Evolutionary conservation across 2,113 vertebrate species (phyloP).

Genomic region (Dryoscopus gambensis): DNA sequence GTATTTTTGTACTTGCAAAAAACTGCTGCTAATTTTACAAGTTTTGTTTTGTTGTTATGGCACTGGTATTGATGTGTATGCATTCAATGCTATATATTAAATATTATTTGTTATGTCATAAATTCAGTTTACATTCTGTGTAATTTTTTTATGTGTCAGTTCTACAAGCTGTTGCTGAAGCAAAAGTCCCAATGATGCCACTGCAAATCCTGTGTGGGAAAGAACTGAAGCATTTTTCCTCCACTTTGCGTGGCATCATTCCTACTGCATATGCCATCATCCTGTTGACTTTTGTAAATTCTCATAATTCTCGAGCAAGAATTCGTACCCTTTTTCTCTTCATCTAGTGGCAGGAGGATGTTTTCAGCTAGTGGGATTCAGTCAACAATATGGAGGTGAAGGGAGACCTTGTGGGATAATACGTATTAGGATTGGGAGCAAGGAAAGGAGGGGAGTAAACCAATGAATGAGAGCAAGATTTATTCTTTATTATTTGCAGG

Average conservation of each 20-base stretch:
- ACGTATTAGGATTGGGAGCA: background rate
- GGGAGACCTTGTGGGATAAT: background rate
- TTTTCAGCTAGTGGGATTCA: background rate
- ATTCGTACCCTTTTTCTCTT: background rate
- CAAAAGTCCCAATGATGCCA: background rate
- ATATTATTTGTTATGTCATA: slow-evolving; percentile 70
- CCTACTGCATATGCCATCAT: background rate
- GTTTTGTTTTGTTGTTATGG: slow-evolving; percentile 70
- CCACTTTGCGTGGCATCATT: background rate
- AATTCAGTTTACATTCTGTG: background rate
- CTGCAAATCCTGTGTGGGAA: background rate
- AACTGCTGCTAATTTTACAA: slow-evolving; percentile 87
- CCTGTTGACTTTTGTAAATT: background rate
- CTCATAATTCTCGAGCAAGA: background rate
- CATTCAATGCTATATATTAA: slow-evolving; percentile 73
- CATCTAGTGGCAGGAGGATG: background rate
- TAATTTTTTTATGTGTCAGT: background rate
- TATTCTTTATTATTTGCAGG: background rate
- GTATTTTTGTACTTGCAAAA: slow-evolving; percentile 95
- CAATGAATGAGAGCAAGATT: background rate
- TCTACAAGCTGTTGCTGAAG: background rate
- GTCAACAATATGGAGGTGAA: background rate
- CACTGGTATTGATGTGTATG: slow-evolving; percentile 73
- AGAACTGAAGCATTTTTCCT: background rate
- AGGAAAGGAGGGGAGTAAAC: background rate